A percentile compares a stretch with the other conserved stretches of the same genome.
Conservation (phyloP, 2,888 invertebrate genomes). For the Aricia artaxerxes region DNA sequence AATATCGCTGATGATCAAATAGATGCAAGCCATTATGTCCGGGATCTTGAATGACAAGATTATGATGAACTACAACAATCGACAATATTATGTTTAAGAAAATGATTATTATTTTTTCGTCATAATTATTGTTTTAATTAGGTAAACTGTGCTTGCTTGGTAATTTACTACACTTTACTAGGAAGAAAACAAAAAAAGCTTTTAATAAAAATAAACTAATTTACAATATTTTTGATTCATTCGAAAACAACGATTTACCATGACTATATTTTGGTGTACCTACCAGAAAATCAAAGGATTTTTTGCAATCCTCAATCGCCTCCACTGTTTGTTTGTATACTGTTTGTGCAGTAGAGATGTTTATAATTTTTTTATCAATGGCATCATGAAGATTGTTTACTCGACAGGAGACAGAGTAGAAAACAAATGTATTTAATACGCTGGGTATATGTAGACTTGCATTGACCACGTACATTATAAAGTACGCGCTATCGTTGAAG, state of each 20-base stretch:
- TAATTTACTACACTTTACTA: no score
- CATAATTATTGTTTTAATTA: no score
- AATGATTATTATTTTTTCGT: no score
- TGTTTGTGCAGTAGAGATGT: background rate
- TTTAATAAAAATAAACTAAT: no score
- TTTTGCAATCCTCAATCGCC: slow-evolving; percentile 8
- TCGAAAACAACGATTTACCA: no score
- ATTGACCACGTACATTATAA: background rate
- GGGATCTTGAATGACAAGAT: background rate
- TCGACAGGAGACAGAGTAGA: background rate
- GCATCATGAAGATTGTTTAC: background rate
- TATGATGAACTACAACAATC: slow-evolving; percentile 12
- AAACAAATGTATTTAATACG: background rate
- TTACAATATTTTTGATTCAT: no score
- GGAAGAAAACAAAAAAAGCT: no score
- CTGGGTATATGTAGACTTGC: background rate
- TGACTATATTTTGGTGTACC: background rate
- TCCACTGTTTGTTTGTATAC: background rate
- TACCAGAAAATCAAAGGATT: slow-evolving; percentile 22
- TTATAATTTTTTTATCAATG: background rate
- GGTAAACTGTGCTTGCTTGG: no score
- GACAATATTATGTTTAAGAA: no score
- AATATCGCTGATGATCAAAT: slow-evolving; percentile 3
- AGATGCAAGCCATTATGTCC: background rate
- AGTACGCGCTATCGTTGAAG: background rate